Percentiles rank a stretch among this genome's conserved stretches.
Conservation (phyloP, 2,797 vertebrate species). For the Macropodus opercularis region DNA sequence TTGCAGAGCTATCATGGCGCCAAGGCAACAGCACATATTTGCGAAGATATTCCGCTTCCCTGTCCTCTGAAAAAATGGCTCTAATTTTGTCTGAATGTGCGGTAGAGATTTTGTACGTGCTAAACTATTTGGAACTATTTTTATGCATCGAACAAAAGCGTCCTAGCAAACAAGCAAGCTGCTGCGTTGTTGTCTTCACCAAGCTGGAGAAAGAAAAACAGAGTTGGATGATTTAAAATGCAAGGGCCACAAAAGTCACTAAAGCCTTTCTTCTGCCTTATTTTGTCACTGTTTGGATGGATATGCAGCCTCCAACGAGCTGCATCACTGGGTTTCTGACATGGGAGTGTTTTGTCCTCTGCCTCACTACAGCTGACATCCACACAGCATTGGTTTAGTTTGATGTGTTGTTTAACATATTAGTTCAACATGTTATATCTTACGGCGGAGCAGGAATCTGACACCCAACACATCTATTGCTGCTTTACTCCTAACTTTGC, state of each 20-base stretch:
- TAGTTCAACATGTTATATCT: too few species aligned
- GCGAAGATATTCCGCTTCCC: constrained; percentile 1
- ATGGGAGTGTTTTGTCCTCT: too few species aligned
- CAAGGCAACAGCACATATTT: constrained; percentile 28
- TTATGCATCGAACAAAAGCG: constrained; percentile 6
- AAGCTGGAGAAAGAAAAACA: not conserved
- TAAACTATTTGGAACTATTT: constrained; percentile 15
- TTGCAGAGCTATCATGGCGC: constrained; percentile 20
- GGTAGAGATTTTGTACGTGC: constrained; percentile 23
- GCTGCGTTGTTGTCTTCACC: not conserved
- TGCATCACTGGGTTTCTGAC: too few species aligned
- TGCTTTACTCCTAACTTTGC: too few species aligned
- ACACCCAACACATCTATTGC: too few species aligned
- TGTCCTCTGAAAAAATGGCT: constrained; percentile 33
- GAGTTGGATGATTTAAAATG: not conserved
- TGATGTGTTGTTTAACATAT: too few species aligned
- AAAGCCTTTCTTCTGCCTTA: too few species aligned
- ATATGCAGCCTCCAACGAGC: too few species aligned
- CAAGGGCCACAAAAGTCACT: not conserved
- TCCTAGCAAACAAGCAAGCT: not conserved
- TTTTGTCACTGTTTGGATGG: too few species aligned
- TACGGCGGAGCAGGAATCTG: too few species aligned
- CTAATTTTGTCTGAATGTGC: constrained; percentile 33
- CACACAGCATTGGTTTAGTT: too few species aligned
- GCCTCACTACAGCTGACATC: too few species aligned